These are phyloP conservation scores for Pentalonia nigronervosa DNA, from an alignment of 1,140 invertebrate genomes.

Conservation along the genomic window DNA sequence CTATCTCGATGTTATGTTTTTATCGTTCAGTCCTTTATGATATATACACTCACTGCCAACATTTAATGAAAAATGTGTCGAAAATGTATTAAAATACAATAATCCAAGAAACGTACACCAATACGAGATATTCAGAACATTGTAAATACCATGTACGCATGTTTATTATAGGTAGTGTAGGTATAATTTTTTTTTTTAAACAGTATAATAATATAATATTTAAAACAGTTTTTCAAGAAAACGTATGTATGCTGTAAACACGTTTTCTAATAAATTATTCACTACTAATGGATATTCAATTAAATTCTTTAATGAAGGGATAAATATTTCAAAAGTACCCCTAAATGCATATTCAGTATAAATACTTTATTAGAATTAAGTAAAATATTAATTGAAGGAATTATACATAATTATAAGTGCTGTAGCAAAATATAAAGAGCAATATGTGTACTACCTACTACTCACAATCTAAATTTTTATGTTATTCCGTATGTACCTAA, in stretches of 20 bases:
- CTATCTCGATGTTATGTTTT: not conserved
- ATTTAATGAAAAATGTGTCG: not conserved
- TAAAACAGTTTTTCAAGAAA: not conserved
- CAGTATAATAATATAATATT: not conserved
- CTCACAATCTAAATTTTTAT: not conserved
- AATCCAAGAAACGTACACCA: not conserved
- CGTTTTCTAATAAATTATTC: conserved; percentile 3
- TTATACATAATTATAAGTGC: not conserved
- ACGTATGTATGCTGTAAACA: not conserved
- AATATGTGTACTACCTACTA: not conserved
- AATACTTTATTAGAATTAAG: not conserved
- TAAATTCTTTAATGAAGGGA: not conserved
- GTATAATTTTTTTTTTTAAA: not conserved
- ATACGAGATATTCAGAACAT: no score
- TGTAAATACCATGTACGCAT: no score
- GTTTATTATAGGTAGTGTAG: not conserved
- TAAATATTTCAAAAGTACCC: not conserved
- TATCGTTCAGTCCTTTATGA: not conserved
- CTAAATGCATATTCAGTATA: conserved; percentile 8
- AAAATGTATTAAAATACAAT: not conserved
- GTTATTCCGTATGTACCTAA: no score
- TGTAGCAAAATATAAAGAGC: not conserved
- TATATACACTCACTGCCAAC: not conserved
- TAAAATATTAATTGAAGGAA: not conserved
- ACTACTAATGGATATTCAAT: not conserved